Evolutionary conservation across 2,113 vertebrate genomes (phyloP), one percentile per base, ranked within the genome.

Genomic region (Callipepla californica): DNA sequence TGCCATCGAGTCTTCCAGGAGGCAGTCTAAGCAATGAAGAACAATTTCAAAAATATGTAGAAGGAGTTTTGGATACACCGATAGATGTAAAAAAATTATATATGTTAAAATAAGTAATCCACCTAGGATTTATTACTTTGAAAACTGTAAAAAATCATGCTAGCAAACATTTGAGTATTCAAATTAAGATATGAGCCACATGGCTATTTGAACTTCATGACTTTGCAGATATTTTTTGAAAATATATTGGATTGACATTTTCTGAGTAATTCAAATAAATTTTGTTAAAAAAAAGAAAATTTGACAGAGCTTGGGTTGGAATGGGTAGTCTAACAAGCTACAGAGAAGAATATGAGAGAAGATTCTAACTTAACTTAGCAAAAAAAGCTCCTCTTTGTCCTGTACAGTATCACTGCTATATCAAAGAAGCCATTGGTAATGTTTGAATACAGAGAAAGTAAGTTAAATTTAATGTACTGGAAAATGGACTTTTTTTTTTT

Each of bases 1-100:
- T 30, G 1, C 2, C 3, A 14, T 4, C 0, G 1, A 3, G 75
- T 59, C 20, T 78, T 75, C 18, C 28, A 55, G 80, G 6, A 18
- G 6, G 36, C 5, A 6, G 19, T 17, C 20, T 50, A 59, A 28
- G 7, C 25, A 69, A 19, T 22, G 45, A 67, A 38, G 44, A 83
- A 48, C 9, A 66, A 32, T 7, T 90, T 80, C 13, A 15, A 73
- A 44, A 72, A 67, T 0, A 26, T 23, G 13, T 26, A 61, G 16
- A 12, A 28, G 47, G 80, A 87, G 20, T 68, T 75, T 55, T 55
- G 28, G 8, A 57, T 69, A 12, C 16, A 25, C 26, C 66, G 22
- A 34, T 23, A 38, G 22, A 25, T 62, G 14, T 38, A 61, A 22
- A 48, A 23, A 48, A 36, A 36, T 36, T 48, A 22, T 48, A 48